Conservation (phyloP, 1,140 invertebrate genomes). For the Lasioglossum baleicum region DNA sequence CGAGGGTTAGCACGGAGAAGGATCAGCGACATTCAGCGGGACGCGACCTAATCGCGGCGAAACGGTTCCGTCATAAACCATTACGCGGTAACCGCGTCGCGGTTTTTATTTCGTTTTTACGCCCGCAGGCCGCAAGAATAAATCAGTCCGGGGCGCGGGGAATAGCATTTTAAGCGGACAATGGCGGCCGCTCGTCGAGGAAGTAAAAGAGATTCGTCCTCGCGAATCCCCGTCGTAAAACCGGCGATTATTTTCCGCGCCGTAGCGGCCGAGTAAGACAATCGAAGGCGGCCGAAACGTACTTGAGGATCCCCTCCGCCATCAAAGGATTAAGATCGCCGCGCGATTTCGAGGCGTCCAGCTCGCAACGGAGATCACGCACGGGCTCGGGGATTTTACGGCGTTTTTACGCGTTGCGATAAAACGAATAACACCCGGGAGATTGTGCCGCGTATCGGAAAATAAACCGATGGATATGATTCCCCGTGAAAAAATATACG, state of each 20-base stretch:
- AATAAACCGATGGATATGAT: neutral
- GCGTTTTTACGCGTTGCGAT: conserved; percentile 13
- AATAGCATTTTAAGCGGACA: conserved; percentile 31
- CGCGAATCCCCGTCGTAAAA: neutral
- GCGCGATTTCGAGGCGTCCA: neutral
- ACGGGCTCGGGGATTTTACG: conserved; percentile 13
- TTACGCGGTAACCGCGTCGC: neutral
- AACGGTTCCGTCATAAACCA: neutral
- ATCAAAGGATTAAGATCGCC: neutral
- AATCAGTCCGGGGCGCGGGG: conserved; percentile 1
- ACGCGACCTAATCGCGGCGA: too few relatives aligned
- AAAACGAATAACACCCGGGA: conserved; percentile 5
- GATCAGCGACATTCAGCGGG: too few relatives aligned
- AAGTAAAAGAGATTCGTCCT: neutral
- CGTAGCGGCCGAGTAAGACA: neutral
- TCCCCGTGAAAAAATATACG: neutral
- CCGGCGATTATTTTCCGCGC: conserved; percentile 14
- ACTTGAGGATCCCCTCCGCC: too few relatives aligned
- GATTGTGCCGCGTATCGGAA: neutral
- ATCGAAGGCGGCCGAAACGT: conserved; percentile 1
- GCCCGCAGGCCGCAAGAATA: neutral
- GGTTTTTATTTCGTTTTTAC: conserved; percentile 19
- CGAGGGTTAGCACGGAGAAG: too few relatives aligned
- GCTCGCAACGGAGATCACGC: neutral
- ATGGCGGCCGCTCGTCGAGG: neutral